These are phyloP conservation scores for Scomber scombrus DNA, from an alignment of 2,113 vertebrate species.

Conservation along the genomic window DNA sequence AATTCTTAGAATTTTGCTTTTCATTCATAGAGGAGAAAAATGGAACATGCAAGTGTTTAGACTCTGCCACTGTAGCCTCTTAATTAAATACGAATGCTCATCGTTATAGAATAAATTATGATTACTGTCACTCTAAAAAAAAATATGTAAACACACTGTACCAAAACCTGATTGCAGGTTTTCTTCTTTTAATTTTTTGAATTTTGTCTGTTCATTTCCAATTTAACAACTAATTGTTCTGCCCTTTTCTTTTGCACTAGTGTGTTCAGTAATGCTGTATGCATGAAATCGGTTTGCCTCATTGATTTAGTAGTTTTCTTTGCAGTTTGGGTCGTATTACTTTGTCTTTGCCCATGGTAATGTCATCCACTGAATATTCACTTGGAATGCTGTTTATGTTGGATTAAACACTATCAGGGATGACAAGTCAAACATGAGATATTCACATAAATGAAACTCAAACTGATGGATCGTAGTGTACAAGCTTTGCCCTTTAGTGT, in stretches of 20 bases:
- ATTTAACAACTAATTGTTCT: neutral
- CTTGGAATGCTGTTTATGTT: constrained; percentile 63
- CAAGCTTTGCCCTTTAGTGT: constrained; percentile 67
- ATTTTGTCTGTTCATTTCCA: neutral
- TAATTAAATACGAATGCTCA: too few relatives aligned
- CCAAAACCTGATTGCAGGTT: neutral
- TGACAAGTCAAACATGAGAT: constrained; percentile 78
- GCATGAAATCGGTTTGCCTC: constrained; percentile 11
- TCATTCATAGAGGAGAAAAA: too few relatives aligned
- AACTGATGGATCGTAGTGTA: constrained; percentile 71
- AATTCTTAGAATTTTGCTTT: too few relatives aligned
- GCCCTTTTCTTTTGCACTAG: neutral
- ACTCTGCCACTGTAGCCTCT: too few relatives aligned
- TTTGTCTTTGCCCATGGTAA: constrained; percentile 83
- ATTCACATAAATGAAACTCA: constrained; percentile 76
- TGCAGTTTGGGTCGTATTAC: constrained; percentile 52
- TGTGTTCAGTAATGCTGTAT: neutral
- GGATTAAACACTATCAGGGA: constrained; percentile 64
- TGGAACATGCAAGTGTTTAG: too few relatives aligned
- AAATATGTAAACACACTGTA: neutral
- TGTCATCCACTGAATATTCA: constrained; percentile 64
- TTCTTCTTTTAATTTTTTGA: neutral
- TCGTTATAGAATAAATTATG: too few relatives aligned
- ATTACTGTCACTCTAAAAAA: too few relatives aligned
- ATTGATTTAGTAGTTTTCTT: constrained; percentile 8